Evolutionary conservation across 2,113 vertebrate species (phyloP), one percentile per base, ranked within the genome.

Genomic region (Zosterops japonicus): DNA sequence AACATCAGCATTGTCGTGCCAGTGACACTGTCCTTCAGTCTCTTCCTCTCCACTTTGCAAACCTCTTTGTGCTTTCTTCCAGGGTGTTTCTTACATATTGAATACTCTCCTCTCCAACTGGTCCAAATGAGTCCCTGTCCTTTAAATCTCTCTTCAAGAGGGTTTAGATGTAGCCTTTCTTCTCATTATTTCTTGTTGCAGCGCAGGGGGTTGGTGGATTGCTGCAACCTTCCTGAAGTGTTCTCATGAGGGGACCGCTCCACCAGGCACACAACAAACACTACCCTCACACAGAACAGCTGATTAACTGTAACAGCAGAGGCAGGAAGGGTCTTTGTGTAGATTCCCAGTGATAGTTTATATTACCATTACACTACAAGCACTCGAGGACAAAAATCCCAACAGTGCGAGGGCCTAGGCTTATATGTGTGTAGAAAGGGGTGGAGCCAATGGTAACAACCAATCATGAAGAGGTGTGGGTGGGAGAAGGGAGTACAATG

Each of bases 311-410:
- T 55, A 19, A 29, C 29, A 22, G 55, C 5, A 8, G 31, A 31
- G 31, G 7, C 55, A 33, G 31, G 31, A 13, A 56, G 12, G 12
- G 55, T 8, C 31, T 56, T 56, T 33, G 19, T 33, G 55, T 56
- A 20, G 12, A 33, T 33, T 22, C 19, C 55, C 55, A 33, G 19
- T 9, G 8, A 19, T 33, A 33, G 53, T 3, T 33, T 55, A 55
- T 21, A 33, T 12, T 12, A 33, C 8, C 31, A 6, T 9, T 31
- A 33, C 8, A 33, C 8, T 19, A 33, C 3, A 56, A 14, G 12
- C 2, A 3, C 55, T 3, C 55, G 33, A 1, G 12, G 31, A 21
- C 12, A 56, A 56, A 33, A 3, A 56, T 31, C 3, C 12, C 6
- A 5, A 55, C 55, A 56, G 1, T 55, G 12, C 5, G 11, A 19